These are phyloP conservation scores for Micronisus gabar DNA, from an alignment of 2,113 vertebrate genomes.

Conservation along the genomic window DNA sequence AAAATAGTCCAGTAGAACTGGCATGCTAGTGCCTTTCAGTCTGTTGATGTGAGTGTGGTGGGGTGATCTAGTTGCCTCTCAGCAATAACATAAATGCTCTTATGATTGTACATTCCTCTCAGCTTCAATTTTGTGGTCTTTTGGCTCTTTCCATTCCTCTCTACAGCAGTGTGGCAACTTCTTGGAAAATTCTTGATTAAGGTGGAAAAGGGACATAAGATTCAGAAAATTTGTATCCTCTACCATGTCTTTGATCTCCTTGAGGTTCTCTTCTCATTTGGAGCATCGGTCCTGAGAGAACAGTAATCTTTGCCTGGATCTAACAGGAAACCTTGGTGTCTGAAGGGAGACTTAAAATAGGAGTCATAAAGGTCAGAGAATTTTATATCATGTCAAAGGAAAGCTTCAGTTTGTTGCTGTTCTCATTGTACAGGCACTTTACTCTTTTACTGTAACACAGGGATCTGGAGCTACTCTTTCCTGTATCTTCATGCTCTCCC, in stretches of 20 bases:
- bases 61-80: background rate
- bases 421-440: background rate
- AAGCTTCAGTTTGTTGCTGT: background rate
- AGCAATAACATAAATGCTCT: background rate
- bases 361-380: background rate
- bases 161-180: background rate
- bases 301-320: background rate
- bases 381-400: background rate
- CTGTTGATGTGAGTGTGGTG: background rate
- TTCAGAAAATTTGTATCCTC: background rate
- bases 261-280: background rate
- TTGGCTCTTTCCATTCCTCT: background rate
- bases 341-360: background rate
- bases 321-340: background rate
- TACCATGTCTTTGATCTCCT: background rate
- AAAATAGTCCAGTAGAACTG: background rate
- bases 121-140: background rate
- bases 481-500: fast-evolving
- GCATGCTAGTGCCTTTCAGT: background rate
- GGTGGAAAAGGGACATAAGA: background rate
- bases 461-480: background rate
- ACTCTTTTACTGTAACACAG: background rate
- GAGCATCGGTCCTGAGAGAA: background rate
- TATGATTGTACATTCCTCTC: background rate
- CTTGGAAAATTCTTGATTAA: background rate